Conservation (phyloP, 2,113 vertebrate species). For the Recurvirostra avosetta region DNA sequence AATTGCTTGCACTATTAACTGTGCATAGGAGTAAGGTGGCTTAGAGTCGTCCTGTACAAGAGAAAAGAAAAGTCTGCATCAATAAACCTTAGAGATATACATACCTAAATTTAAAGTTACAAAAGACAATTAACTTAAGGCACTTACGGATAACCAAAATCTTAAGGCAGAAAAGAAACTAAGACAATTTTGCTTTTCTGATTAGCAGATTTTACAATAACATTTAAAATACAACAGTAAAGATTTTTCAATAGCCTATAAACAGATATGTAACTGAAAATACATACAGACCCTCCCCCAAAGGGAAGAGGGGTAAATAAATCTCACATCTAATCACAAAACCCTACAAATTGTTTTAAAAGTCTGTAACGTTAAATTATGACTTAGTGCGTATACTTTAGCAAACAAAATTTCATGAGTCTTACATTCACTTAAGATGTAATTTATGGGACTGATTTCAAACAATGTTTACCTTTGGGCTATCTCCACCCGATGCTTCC, state of each 20-base stretch:
- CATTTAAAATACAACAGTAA: neutral
- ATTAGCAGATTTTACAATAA: neutral
- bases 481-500: slow-evolving; percentile 96
- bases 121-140: neutral
- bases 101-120: neutral
- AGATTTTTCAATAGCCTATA: neutral
- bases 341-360: neutral
- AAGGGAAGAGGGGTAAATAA: neutral
- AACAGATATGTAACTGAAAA: neutral
- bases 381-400: neutral
- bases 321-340: neutral
- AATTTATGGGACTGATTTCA: neutral
- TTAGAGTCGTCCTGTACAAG: slow-evolving; percentile 90
- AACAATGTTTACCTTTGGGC: slow-evolving; percentile 88
- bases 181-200: neutral
- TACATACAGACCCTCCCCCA: neutral
- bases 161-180: neutral
- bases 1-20: slow-evolving; percentile 95
- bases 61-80: neutral
- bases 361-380: neutral
- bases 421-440: neutral
- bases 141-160: rapidly evolving
- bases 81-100: neutral
- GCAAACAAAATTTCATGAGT: neutral
- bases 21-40: slow-evolving; percentile 95